A percentile compares a stretch with the other conserved stretches of the same genome.
These are phyloP conservation scores for Drosophila melanogaster DNA, from an alignment of 1,140 invertebrate species.

Conservation along the genomic window Release_6_plus_ISO1_MT NT_037436.4:18547001-18547500, in stretches of 20 bases:
- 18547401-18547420: slow-evolving; percentile 26
- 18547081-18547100: neutral
- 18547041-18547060: too few species aligned
- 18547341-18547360: slow-evolving; percentile 60
- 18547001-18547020: too few species aligned
- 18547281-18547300: slow-evolving; percentile 3
- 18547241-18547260: slow-evolving; percentile 10
- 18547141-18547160: neutral
- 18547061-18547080: too few species aligned
- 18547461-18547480: slow-evolving; percentile 47
- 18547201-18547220: slow-evolving; percentile 7
- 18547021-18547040: too few species aligned
- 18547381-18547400: slow-evolving; percentile 6
- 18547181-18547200: slow-evolving; percentile 16
- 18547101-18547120: neutral
- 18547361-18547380: slow-evolving; percentile 60
- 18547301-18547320: slow-evolving; percentile 36
- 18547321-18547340: slow-evolving; percentile 37
- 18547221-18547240: slow-evolving; percentile 37
- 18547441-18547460: slow-evolving; percentile 62
- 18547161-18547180: slow-evolving; percentile 24
- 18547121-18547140: neutral
- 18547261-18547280: slow-evolving; percentile 11
- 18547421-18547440: slow-evolving; percentile 50
- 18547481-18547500: slow-evolving; percentile 28